Conservation (phyloP, 2,113 vertebrate genomes). For the Azemiops feae region DNA sequence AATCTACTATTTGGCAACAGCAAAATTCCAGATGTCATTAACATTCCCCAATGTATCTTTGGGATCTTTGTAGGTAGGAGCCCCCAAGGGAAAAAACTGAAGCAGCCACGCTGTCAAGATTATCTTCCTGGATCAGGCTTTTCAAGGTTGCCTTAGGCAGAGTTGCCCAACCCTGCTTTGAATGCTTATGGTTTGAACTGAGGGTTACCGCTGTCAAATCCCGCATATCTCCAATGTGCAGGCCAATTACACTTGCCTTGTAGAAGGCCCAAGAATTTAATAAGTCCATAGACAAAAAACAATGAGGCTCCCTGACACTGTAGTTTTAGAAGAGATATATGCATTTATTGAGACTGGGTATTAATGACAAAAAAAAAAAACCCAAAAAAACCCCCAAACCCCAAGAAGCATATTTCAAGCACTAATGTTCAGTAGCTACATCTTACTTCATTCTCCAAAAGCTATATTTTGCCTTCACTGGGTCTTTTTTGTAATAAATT, state of each 20-base stretch:
- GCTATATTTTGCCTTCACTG: neutral
- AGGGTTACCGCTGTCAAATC: neutral
- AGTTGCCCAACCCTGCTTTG: slow-evolving; percentile 4
- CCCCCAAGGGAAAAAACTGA: neutral
- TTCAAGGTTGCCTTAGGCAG: neutral
- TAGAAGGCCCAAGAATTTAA: neutral
- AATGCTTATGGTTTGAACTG: neutral
- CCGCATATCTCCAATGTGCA: neutral
- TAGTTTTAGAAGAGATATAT: neutral
- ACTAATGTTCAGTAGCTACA: neutral
- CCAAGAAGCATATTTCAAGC: neutral
- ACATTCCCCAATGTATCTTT: neutral
- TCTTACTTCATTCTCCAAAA: neutral
- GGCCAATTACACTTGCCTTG: neutral
- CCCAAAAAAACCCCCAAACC: neutral
- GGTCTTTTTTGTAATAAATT: neutral
- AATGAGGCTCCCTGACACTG: neutral
- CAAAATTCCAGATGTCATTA: neutral
- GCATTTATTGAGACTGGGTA: neutral
- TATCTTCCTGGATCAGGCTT: neutral
- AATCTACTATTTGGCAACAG: neutral
- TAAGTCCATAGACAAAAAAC: neutral
- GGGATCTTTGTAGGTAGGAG: neutral
- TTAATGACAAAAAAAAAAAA: neutral
- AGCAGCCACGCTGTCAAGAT: neutral